Base-by-base conservation (phyloP, 2,888 invertebrate species). In the Cheilosia vulpina region DNA sequence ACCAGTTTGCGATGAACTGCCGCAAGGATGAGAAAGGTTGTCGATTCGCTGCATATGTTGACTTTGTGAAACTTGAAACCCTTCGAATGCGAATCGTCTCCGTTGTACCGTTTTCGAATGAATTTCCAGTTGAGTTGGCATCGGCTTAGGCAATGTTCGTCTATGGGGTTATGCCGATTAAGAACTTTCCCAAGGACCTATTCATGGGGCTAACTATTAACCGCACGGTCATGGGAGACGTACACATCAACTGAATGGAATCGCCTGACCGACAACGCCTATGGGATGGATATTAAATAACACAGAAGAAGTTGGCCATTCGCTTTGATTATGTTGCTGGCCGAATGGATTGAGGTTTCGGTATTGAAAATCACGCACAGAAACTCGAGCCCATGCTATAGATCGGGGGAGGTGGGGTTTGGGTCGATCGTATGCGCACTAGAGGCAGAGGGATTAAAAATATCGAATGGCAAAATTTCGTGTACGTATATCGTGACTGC, bases 111-210 rank as follows among this genome's bases (percentile, higher is more conserved):
- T 65, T 77, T 77, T 78, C 68, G 63, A 68, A 83, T 83, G 68
- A 84, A 69, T 75, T 79, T 58, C 63, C 83, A 84, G 79, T 84
- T 69, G 83, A 79, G 38, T 69, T 79, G 69, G 52, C 65, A 63
- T 69, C 62, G 79, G 69, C 68, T 78, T 73, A 66, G 75, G 69
- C 55, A 75, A 69, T 79, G 73, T 68, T 84, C 75, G 79, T 79
- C 79, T 75, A 84, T 75, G 79, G 83, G 83, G 83, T 75, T 84
- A 71, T 79, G 79, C 41, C 75, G 79, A 84, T 84, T 79, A 75
- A 47, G 79, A 84, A 78, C 72, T 83, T 78, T 78, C 63, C 62
- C 73, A 83, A 69, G 83, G 69, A 68, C 15, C 34, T 45, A 45
- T 62, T 15, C 38, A 79, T 43, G 38, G 15, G 27, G 57, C 65